Percentiles rank a stretch among this genome's conserved stretches.
Evolutionary conservation across 2,888 invertebrate genomes (phyloP).

Genomic region (Doris montereyensis): DNA sequence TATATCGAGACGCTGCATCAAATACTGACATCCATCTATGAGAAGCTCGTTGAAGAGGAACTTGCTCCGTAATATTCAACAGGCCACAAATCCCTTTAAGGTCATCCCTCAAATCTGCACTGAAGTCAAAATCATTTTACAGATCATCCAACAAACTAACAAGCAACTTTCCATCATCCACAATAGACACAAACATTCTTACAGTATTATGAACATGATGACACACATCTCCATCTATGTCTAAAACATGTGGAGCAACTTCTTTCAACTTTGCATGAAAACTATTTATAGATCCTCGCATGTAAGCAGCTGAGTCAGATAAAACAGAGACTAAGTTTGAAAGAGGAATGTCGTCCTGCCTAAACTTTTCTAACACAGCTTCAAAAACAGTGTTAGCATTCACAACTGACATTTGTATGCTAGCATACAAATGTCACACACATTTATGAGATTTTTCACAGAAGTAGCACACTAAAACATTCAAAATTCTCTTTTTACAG

Average conservation of each 20-base stretch:
- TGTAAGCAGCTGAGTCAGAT: constrained; percentile 16
- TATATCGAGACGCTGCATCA: not conserved
- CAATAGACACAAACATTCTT: not conserved
- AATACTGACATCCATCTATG: constrained; percentile 1
- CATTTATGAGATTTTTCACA: not conserved
- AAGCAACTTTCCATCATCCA: not conserved
- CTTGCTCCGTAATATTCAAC: not conserved
- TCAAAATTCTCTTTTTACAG: not conserved
- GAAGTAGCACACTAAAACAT: constrained; percentile 3
- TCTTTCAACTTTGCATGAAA: constrained; percentile 3
- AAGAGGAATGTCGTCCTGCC: constrained; percentile 9
- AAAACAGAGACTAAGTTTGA: not conserved
- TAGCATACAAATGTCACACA: not conserved
- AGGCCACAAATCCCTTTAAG: not conserved
- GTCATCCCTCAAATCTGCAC: not conserved
- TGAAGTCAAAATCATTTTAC: not conserved
- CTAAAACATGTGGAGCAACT: constrained; percentile 7
- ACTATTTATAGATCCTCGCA: constrained; percentile 14
- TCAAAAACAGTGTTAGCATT: constrained; percentile 21
- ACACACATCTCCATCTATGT: constrained; percentile 14
- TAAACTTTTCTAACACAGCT: not conserved
- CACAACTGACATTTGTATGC: constrained; percentile 7
- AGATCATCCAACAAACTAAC: not conserved
- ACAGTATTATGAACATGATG: constrained; percentile 12
- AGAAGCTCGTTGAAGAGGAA: not conserved